Evolutionary conservation across 2,888 invertebrate genomes (phyloP).

Genomic region (Nephrotoma flavescens): DNA sequence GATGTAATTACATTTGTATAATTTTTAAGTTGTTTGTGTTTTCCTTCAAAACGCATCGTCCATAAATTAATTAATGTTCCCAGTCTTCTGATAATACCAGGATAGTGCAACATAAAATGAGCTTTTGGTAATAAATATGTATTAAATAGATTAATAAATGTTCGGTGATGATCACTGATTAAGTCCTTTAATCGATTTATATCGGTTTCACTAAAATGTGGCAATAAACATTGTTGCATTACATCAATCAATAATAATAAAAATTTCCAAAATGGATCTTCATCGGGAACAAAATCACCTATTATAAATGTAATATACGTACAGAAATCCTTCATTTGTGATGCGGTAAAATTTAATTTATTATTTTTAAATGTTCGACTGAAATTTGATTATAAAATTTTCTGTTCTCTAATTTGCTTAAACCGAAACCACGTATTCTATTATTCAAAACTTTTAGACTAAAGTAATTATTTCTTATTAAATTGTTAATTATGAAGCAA

Average conservation of each 20-base stretch:
- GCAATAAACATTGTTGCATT: not conserved
- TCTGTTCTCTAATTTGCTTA: not conserved
- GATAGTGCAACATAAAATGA: slow-evolving; percentile 15
- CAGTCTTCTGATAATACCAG: slow-evolving; percentile 11
- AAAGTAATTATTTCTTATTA: slow-evolving; percentile 9
- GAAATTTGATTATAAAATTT: slow-evolving; percentile 4
- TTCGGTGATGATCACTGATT: slow-evolving; percentile 9
- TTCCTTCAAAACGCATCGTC: slow-evolving; percentile 16
- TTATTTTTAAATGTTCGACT: slow-evolving; percentile 8
- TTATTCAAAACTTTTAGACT: slow-evolving; percentile 4
- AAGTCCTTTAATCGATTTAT: slow-evolving; percentile 6
- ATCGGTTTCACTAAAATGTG: slow-evolving; percentile 5
- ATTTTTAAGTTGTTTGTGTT: slow-evolving; percentile 14
- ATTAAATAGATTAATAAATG: slow-evolving; percentile 9
- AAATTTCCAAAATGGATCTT: slow-evolving; percentile 3
- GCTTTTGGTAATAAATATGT: slow-evolving; percentile 13
- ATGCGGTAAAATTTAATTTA: slow-evolving; percentile 11
- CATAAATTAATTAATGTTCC: slow-evolving; percentile 13
- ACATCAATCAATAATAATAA: not conserved
- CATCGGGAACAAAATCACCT: slow-evolving; percentile 9
- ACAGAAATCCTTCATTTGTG: slow-evolving; percentile 11
- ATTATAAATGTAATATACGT: slow-evolving; percentile 9
- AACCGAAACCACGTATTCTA: slow-evolving; percentile 5
- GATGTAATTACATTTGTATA: slow-evolving; percentile 9
- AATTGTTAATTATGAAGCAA: slow-evolving; percentile 9